These are phyloP conservation scores for Aurelia aurita DNA, from an alignment of 30 jellyfish, hydroid and myxozoan species.

Conservation along the genomic window DNA sequence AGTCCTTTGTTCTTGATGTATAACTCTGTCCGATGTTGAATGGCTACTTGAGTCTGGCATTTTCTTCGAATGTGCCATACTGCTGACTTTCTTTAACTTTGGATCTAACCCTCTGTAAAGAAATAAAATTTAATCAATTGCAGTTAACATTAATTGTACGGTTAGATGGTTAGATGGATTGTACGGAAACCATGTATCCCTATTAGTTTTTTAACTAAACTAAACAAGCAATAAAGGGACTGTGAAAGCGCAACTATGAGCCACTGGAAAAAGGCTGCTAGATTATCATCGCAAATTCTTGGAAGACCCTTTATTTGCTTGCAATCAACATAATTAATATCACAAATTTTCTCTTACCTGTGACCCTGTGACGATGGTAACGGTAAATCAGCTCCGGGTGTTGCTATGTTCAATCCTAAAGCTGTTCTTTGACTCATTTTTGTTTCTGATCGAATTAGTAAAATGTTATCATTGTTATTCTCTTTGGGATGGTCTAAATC, in stretches of 20 bases:
- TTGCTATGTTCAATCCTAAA: constrained; percentile 65
- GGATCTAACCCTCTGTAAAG: constrained; percentile 47
- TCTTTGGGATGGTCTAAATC: constrained; percentile 64
- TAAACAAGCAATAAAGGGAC: no score
- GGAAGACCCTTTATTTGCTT: no score
- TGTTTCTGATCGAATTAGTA: constrained; percentile 78
- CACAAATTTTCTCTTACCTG: constrained; percentile 42
- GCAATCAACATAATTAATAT: no score
- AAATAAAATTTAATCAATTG: background rate
- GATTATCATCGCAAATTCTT: no score
- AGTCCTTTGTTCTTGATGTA: constrained; percentile 53
- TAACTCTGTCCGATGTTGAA: constrained; percentile 27
- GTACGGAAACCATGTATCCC: no score
- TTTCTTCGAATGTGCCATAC: constrained; percentile 56
- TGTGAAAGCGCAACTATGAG: no score
- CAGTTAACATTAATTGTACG: no score
- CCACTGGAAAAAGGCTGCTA: no score
- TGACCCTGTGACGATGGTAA: constrained; percentile 64
- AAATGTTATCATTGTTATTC: constrained; percentile 8
- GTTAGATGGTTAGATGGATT: no score
- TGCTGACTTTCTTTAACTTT: constrained; percentile 52
- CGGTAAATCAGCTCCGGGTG: constrained; percentile 91
- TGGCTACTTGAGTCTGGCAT: constrained; percentile 26
- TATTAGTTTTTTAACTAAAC: no score
- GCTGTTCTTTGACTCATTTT: constrained; percentile 73